Evolutionary conservation across 2,888 invertebrate species (phyloP), one percentile per base, ranked within the genome.

Genomic region (Pollenia labialis): DNA sequence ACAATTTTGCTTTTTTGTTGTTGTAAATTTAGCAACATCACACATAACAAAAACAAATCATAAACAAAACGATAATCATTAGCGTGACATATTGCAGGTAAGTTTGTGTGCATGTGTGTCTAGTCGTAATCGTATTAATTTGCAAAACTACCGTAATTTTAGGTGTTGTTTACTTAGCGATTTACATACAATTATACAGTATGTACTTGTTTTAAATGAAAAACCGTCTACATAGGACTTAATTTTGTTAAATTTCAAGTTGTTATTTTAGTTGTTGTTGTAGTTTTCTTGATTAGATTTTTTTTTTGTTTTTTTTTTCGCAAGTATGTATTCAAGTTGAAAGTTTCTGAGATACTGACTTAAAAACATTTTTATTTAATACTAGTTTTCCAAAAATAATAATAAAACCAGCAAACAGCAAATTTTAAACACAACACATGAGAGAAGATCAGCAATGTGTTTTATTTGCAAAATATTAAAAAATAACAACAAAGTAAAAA

Each of bases 281-380:
- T 71, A 32, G 16, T 77, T 82, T 64, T 72, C 44, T 71, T 46
- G 18, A 52, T 62, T n/a, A 42, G 32, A 32, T 32, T 32, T 32
- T 32, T 32, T 32, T 48, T 2, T 32, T 32, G n/a, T 18, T 32
- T 1, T 32, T 32, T 2, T 69, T 60, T 82, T 64, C 54, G n/a
- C 54, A 72, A 64, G 56, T 74, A 71, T 84, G 80, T 72, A 60
- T 71, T 60, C 76, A 52, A 81, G 76, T 74, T 77, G 84, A 87
- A 77, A 48, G 84, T 74, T 84, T 84, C 42, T 81, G 81, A 77
- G 87, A 84, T 87, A 87, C 87, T 87, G 87, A 86, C 83, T 86
- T 82, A 82, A 85, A 71, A 82, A 74, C 71, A 66, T 32, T 48
- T 52, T 71, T 74, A 58, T 81, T 84, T 32, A 62, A 87, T 81